Evolutionary conservation across 2,113 vertebrate species (phyloP), one percentile per base, ranked within the genome.

Genomic region (Psilopsiagon aurifrons): DNA sequence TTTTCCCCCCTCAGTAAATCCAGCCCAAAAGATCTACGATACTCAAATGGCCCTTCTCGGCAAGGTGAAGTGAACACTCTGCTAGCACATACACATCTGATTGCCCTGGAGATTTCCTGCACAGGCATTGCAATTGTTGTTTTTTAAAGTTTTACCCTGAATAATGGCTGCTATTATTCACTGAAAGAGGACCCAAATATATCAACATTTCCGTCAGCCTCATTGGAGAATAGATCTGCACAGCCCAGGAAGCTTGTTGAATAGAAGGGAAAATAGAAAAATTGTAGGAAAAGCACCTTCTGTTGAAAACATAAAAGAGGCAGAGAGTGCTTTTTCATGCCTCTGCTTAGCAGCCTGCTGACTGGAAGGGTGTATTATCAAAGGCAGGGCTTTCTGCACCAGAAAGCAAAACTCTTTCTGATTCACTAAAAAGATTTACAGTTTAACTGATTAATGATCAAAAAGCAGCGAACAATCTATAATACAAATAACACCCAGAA

Each of bases 221-320:
- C 57, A 16, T 5, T 19, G 7, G 25, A 94, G 25, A 92, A 49
- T 1, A 64, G 46, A 59, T 78, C 28, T 24, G 22, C 41, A 68
- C 54, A 74, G 29, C 18, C 6, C 18, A 63, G 66, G 55, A 93
- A 70, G 77, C 2, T 39, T 44, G 28, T 43, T 52, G 84, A 86
- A 54, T 44, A 41, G 35, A 69, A 67, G 9, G 6, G 43, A 82
- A 91, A 84, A 55, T 15, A 69, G 4, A 54, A 78, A 86, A 77
- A 49, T 19, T 17, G 35, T 11, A n/a, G 24, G 23, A 13, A 82
- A 43, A 3, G 0, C 0, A 5, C 9, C 20, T 51, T 46, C 35
- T 69, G 51, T 74, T 90, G 74, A 77, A 84, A 87, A 74, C 14
- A 76, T 19, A 47, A 57, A 55, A 55, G 59, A 47, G 55, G 35